Evolutionary conservation across 2,888 invertebrate genomes (phyloP), one percentile per base, ranked within the genome.

Genomic region (Carcina quercana): DNA sequence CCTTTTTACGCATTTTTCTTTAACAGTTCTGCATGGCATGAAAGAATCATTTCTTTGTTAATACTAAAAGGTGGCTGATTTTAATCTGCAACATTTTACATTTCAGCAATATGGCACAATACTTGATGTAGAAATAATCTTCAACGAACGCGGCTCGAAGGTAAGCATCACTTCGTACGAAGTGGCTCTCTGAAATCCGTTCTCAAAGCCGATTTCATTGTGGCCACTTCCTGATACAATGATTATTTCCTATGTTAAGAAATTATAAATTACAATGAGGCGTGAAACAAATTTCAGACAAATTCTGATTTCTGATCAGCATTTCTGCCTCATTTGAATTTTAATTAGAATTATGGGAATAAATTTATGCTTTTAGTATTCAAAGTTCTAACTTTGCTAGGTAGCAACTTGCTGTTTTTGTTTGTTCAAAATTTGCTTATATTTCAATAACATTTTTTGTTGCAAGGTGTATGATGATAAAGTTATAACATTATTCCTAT

Each of bases 131-230:
- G 98, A 99, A 91, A 99, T 98, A 69, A 98, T 98, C 83, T 99
- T 98, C 90, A 99, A 99, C 86, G 98, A 99, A 87, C 90, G 98
- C 59, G 99, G 98, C 83, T 98, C 98, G 61, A 99, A 99, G 96
- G 98, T 98, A 93, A 92, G 95, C 78, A 61, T 43, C 45, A 39
- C 28, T 30, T 19, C 36, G 43, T 46, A 41, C 32, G 46, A 50
- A 68, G 72, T 68, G 70, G 73, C 75, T 53, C 65, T 54, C 51
- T 71, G 68, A 74, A 70, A 79, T 73, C 63, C 64, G 39, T 44
- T 37, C 30, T 24, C 11, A 8, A 33, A 34, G 35, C 40, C 37
- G 67, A 72, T 78, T 74, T 68, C 66, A 68, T 42, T 59, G 69
- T 44, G 67, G 61, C 62, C 44, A 58, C 56, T 63, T 57, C 37